A percentile compares a stretch with the other conserved stretches of the same genome.
phyloP scores from a whole-genome alignment of 1,140 invertebrate genomes.

The Pseudomyrmex flavicornis region DNA sequence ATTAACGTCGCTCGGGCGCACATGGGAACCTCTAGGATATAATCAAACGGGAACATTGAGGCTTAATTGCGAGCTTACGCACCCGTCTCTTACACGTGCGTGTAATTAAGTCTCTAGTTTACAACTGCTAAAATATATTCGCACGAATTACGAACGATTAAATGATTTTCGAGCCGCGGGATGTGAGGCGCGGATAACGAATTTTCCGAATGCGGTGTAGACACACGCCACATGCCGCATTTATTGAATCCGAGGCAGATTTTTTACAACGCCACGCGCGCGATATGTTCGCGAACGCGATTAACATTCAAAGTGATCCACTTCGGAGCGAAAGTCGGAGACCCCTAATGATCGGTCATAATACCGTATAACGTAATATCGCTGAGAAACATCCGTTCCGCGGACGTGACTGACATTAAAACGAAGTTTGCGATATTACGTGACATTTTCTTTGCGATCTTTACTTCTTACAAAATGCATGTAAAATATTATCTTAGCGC shows the following conservation, averaged over 20 bases:
- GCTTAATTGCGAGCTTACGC: constrained; percentile 45
- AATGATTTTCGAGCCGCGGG: not conserved
- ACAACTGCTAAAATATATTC: constrained; percentile 48
- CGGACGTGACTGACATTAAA: constrained; percentile 66
- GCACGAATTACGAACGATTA: constrained; percentile 25
- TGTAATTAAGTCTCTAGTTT: constrained; percentile 39
- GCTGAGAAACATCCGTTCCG: constrained; percentile 35
- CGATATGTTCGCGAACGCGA: constrained; percentile 37
- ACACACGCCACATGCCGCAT: not conserved
- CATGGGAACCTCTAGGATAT: not conserved
- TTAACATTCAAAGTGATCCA: constrained; percentile 73
- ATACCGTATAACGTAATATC: constrained; percentile 61
- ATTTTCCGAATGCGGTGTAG: constrained; percentile 32
- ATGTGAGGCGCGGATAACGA: constrained; percentile 19
- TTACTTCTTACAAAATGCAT: no score
- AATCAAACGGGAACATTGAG: constrained; percentile 22
- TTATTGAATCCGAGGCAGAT: not conserved
- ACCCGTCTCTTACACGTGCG: constrained; percentile 28
- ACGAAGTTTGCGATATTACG: constrained; percentile 41
- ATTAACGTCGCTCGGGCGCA: constrained; percentile 6
- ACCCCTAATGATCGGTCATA: constrained; percentile 64
- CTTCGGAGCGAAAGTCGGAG: constrained; percentile 52
- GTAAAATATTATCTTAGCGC: not conserved
- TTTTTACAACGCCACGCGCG: not conserved
- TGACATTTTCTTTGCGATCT: constrained; percentile 10